Conservation (phyloP, 2,797 vertebrate genomes). For the Poeciliopsis paucimaculata region DNA sequence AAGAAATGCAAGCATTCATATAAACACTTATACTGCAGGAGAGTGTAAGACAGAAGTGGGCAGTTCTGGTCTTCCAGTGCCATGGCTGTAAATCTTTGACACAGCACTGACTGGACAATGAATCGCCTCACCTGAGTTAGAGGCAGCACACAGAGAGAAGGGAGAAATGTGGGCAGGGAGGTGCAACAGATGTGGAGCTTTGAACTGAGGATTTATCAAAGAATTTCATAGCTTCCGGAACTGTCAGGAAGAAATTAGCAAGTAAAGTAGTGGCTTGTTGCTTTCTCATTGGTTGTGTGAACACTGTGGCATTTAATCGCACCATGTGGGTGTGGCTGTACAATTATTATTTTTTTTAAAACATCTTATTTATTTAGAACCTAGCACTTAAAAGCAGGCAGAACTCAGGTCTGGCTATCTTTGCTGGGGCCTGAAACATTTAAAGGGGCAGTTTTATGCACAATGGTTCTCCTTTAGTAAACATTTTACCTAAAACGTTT, state of each 20-base stretch:
- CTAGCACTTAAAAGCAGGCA: neutral
- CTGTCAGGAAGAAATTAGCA: neutral
- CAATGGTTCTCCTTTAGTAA: too few species aligned
- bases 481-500: too few species aligned
- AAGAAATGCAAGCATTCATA: neutral
- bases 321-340: neutral
- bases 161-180: neutral
- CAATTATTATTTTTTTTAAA: too few species aligned
- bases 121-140: neutral
- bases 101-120: neutral
- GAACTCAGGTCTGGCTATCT: neutral
- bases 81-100: neutral
- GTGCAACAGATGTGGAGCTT: neutral
- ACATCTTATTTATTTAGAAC: neutral
- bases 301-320: neutral
- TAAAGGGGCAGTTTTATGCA: too few species aligned
- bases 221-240: neutral
- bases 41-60: neutral
- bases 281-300: neutral
- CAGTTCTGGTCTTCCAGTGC: neutral
- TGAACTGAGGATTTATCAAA: neutral
- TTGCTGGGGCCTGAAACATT: too few species aligned
- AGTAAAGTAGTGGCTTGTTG: neutral
- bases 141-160: neutral
- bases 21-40: neutral